phyloP scores from a whole-genome alignment of 2,797 vertebrate genomes.

The Microhierax caerulescens region DNA sequence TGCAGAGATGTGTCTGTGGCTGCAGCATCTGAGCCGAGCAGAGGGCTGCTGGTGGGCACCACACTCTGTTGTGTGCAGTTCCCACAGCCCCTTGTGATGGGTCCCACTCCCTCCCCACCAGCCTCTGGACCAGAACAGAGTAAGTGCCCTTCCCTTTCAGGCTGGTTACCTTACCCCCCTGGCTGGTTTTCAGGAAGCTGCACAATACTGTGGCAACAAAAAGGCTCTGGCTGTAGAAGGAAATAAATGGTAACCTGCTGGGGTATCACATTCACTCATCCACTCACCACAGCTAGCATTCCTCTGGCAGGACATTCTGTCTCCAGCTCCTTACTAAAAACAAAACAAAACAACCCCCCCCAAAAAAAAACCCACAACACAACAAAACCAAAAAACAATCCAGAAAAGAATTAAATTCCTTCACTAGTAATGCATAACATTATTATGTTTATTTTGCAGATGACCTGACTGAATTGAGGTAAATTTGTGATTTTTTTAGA shows the following conservation, averaged over 20 bases:
- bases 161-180: background rate
- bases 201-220: background rate
- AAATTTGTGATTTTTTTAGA: background rate
- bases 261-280: constrained; percentile 6
- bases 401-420: background rate
- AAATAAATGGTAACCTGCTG: background rate
- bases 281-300: background rate
- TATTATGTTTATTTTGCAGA: background rate
- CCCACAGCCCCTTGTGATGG: background rate
- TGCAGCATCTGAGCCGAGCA: background rate
- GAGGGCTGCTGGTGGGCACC: background rate
- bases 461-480: background rate
- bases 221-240: background rate
- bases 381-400: no score
- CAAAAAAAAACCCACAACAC: no score
- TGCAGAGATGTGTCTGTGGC: background rate
- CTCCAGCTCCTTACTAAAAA: background rate
- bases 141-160: background rate
- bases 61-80: accelerated
- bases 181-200: background rate
- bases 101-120: accelerated
- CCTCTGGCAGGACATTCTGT: constrained; percentile 35
- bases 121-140: background rate
- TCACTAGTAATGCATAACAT: background rate
- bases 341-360: background rate